Conservation (phyloP, 2,888 invertebrate species). For the Tridacna gigas region DNA sequence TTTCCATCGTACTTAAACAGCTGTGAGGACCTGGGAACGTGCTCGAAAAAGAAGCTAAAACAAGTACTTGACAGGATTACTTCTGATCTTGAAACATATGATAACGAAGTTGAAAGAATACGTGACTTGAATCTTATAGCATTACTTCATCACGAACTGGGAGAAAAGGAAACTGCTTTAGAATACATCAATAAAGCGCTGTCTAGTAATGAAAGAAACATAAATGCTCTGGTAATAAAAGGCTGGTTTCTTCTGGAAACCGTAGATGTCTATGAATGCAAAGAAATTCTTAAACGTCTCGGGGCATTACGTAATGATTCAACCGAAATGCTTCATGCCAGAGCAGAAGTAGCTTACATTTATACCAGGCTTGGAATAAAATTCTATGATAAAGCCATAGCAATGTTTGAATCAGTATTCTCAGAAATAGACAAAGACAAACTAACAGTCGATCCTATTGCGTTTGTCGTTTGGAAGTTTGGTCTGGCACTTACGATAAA, state of each 20-base stretch:
- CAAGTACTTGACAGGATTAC: background rate
- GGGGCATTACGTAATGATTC: background rate
- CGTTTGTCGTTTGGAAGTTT: conserved; percentile 37
- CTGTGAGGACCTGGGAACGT: background rate
- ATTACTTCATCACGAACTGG: conserved; percentile 27
- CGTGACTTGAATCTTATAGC: conserved; percentile 39
- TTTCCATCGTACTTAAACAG: conserved; percentile 6
- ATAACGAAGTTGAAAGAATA: conserved; percentile 32
- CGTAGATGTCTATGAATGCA: conserved; percentile 2
- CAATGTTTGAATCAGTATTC: conserved; percentile 22
- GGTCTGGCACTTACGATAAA: conserved; percentile 35
- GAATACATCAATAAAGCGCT: conserved; percentile 15
- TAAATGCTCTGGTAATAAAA: conserved; percentile 30
- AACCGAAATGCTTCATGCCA: conserved; percentile 27
- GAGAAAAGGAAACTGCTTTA: conserved; percentile 27
- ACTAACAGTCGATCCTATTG: background rate
- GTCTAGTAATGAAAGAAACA: conserved; percentile 11
- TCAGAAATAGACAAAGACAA: background rate
- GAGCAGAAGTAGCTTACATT: conserved; percentile 40
- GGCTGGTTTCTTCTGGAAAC: conserved; percentile 30
- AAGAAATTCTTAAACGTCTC: conserved; percentile 3
- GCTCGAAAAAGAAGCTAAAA: background rate
- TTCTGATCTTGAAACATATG: background rate
- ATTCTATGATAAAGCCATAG: conserved; percentile 13
- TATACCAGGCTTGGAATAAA: conserved; percentile 43